Evolutionary conservation across 2,888 invertebrate genomes (phyloP).

Genomic region (Rhopalosiphum nymphaeae): DNA sequence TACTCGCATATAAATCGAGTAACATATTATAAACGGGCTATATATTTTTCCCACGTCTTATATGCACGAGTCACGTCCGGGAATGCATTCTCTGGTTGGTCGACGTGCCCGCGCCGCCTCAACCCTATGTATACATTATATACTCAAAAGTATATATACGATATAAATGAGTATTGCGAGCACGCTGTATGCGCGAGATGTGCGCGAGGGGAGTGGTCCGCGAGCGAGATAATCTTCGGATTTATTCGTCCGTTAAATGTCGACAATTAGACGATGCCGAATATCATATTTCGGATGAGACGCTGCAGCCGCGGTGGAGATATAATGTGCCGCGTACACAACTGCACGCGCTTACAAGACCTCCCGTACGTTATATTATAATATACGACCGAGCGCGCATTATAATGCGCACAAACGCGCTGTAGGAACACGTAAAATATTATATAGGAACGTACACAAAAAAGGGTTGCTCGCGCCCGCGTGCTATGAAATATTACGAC

Average conservation of each 20-base stretch:
- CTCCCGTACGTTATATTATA: slow-evolving; percentile 26
- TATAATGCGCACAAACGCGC: neutral
- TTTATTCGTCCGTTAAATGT: slow-evolving; percentile 62
- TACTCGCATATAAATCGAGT: neutral
- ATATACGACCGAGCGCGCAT: neutral
- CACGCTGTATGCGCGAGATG: neutral
- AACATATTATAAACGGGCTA: neutral
- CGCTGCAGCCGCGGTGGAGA: neutral
- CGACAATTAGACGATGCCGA: slow-evolving; percentile 51
- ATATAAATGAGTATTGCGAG: neutral
- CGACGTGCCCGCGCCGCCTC: neutral
- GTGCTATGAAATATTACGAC: slow-evolving; percentile 61
- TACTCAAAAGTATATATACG: neutral
- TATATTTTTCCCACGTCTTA: neutral
- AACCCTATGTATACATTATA: neutral
- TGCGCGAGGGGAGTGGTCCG: slow-evolving; percentile 31
- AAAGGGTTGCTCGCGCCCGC: slow-evolving; percentile 59
- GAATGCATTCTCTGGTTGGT: neutral
- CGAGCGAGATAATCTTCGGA: slow-evolving; percentile 49
- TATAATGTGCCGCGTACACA: neutral
- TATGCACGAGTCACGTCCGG: neutral
- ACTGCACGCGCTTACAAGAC: slow-evolving; percentile 20
- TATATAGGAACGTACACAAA: neutral
- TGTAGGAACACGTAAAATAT: neutral
- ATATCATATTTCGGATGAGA: slow-evolving; percentile 58